Conservation (phyloP, 2,113 vertebrate genomes). For the Azemiops feae region DNA sequence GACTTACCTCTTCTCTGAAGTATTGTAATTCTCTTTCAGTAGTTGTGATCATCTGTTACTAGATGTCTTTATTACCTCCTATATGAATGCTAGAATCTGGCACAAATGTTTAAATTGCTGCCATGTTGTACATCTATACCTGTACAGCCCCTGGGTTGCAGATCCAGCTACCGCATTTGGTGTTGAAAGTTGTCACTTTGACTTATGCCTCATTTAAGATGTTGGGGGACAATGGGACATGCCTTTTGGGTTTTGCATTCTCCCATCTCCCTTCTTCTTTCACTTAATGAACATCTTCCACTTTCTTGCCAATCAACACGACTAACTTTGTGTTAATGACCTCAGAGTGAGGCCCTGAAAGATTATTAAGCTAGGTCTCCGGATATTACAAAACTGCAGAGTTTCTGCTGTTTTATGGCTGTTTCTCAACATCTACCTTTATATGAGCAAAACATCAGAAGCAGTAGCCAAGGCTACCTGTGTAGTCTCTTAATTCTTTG, state of each 20-base stretch:
- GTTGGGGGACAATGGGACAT: background rate
- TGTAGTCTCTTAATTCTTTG: background rate
- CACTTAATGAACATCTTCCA: background rate
- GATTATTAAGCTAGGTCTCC: background rate
- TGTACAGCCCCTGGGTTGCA: background rate
- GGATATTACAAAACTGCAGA: background rate
- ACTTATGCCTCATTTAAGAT: background rate
- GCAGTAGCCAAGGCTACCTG: background rate
- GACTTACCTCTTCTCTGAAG: background rate
- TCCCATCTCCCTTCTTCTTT: background rate
- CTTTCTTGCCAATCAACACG: background rate
- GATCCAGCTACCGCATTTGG: background rate
- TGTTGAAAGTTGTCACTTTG: background rate
- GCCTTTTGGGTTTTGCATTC: background rate
- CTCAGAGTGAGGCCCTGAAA: background rate
- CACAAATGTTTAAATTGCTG: background rate
- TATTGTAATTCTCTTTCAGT: background rate
- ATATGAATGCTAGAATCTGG: background rate
- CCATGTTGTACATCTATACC: background rate
- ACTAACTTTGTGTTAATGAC: background rate
- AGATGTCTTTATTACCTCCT: background rate
- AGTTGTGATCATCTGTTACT: background rate
- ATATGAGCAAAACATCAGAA: background rate
- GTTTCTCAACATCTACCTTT: background rate
- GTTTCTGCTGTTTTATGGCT: background rate